Percentiles rank a stretch among this genome's conserved stretches.
phyloP scores from a whole-genome alignment of 2,888 invertebrate species.

The Aplocera efformata region DNA sequence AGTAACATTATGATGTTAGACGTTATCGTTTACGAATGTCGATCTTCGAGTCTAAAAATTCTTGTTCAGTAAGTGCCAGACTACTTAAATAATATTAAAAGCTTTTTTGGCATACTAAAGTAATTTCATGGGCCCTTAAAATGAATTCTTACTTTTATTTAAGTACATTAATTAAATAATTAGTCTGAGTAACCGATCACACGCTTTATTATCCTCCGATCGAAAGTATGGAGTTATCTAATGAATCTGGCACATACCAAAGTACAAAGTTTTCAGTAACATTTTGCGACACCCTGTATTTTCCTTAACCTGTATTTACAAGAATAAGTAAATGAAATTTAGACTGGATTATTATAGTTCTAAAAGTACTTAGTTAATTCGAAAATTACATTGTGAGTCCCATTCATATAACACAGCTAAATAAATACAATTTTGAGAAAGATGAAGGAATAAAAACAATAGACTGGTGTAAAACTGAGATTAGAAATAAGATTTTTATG shows the following conservation, averaged over 20 bases:
- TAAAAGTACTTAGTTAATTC: slow-evolving; percentile 6
- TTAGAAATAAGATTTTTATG: too few species aligned
- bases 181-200: background rate
- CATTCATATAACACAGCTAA: slow-evolving; percentile 5
- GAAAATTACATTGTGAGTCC: slow-evolving; percentile 2
- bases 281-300: slow-evolving; percentile 22
- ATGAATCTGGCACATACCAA: slow-evolving; percentile 10
- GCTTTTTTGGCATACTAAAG: too few species aligned
- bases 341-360: slow-evolving; percentile 12
- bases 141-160: too few species aligned
- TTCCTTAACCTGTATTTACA: slow-evolving; percentile 25
- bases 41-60: slow-evolving; percentile 3
- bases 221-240: background rate
- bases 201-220: background rate
- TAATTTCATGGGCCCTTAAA: too few species aligned
- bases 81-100: background rate
- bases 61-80: slow-evolving; percentile 8
- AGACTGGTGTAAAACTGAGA: too few species aligned
- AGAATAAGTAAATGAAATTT: slow-evolving; percentile 19
- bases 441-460: too few species aligned
- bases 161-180: slow-evolving; percentile 4
- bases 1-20: too few species aligned
- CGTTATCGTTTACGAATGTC: background rate
- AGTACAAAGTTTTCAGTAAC: slow-evolving; percentile 7
- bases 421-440: slow-evolving; percentile 1